Evolutionary conservation across 2,888 invertebrate genomes (phyloP).

Genomic region (Drosophila setosimentum): DNA sequence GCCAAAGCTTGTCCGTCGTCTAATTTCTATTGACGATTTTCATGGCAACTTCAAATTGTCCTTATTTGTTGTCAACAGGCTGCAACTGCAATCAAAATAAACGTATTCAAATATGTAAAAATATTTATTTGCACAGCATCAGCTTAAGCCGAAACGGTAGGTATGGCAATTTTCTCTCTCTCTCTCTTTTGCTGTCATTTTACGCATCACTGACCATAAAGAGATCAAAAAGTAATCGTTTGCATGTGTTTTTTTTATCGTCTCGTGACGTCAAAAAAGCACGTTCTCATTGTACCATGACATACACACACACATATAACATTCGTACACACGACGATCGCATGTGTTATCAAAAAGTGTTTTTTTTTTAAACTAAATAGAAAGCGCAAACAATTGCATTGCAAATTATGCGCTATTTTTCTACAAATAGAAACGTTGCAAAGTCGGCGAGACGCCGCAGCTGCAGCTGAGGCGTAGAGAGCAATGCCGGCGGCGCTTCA

Average conservation of each 20-base stretch:
- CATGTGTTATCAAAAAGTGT: constrained; percentile 57
- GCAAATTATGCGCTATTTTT: constrained; percentile 74
- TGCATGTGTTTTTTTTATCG: constrained; percentile 19
- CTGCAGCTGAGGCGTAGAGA: constrained; percentile 65
- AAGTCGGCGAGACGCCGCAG: constrained; percentile 23
- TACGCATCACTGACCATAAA: constrained; percentile 25
- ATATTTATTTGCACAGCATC: not conserved
- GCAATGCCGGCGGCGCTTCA: constrained; percentile 43
- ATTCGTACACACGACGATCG: constrained; percentile 33
- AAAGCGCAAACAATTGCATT: constrained; percentile 73
- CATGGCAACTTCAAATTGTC: constrained; percentile 21
- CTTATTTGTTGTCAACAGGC: constrained; percentile 27
- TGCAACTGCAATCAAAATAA: constrained; percentile 41
- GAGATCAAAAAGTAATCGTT: constrained; percentile 6
- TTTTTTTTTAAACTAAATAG: constrained; percentile 57
- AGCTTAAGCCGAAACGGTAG: not conserved
- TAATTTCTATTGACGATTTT: constrained; percentile 22
- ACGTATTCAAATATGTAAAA: not conserved
- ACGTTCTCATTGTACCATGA: constrained; percentile 40
- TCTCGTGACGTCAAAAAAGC: constrained; percentile 52
- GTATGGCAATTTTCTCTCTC: constrained; percentile 16
- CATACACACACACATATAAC: constrained; percentile 10
- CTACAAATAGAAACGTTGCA: constrained; percentile 70
- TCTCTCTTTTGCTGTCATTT: constrained; percentile 12
- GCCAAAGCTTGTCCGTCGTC: constrained; percentile 32